phyloP scores from a whole-genome alignment of 2,888 invertebrate species.

The Apotomis betuletana region DNA sequence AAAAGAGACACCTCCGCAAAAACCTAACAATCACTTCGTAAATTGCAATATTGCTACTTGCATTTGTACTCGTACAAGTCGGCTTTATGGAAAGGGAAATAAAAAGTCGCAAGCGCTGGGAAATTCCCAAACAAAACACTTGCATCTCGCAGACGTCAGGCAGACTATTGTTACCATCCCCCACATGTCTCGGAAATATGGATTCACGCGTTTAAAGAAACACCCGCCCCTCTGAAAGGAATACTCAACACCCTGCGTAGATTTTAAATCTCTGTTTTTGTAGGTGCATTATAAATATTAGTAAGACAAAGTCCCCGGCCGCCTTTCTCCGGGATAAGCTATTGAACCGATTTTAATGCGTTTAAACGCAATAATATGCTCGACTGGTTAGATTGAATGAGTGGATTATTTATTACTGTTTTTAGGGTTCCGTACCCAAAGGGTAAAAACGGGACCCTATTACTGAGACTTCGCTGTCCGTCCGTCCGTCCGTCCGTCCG shows the following conservation, averaged over 20 bases:
- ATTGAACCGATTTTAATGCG: no score
- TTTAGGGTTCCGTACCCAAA: no score
- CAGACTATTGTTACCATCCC: constrained; percentile 39
- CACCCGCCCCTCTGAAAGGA: constrained; percentile 9
- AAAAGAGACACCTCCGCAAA: constrained; percentile 7
- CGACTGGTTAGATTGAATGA: no score
- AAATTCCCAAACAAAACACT: constrained; percentile 40
- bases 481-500: no score
- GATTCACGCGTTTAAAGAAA: constrained; percentile 38
- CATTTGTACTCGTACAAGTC: constrained; percentile 17
- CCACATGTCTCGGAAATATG: constrained; percentile 36
- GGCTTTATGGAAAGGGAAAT: constrained; percentile 23
- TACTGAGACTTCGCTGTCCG: no score
- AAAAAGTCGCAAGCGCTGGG: constrained; percentile 36
- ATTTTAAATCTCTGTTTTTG: background rate
- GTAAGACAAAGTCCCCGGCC: no score
- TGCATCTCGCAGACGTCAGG: constrained; percentile 38
- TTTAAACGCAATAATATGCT: no score
- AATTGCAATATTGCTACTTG: constrained; percentile 21
- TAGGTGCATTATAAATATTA: no score
- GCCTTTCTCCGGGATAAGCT: no score
- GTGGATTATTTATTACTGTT: no score
- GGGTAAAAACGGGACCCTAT: no score
- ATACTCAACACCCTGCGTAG: constrained; percentile 2
- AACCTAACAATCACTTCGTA: constrained; percentile 15